Conservation (phyloP, 1,140 invertebrate species). For the Trichoplusia ni region DNA sequence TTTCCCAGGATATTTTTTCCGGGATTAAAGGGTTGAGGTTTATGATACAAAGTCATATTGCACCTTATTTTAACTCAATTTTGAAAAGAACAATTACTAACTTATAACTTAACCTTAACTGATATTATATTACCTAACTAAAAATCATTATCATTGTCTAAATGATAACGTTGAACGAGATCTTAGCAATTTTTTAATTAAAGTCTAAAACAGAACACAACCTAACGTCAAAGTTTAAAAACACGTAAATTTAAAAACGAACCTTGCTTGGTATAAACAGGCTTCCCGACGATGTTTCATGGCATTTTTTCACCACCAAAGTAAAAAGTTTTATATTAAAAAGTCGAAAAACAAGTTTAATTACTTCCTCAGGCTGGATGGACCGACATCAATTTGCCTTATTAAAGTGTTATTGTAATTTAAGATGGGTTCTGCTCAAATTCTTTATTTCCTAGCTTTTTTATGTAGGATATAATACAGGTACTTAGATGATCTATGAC, state of each 20-base stretch:
- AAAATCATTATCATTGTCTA: no score
- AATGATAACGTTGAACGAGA: no score
- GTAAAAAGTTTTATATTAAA: conserved; percentile 65
- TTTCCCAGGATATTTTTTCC: no score
- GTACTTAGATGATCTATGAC: no score
- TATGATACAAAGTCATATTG: no score
- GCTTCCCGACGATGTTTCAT: conserved; percentile 9
- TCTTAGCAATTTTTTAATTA: not conserved
- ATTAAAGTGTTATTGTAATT: conserved; percentile 48
- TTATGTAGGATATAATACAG: not conserved
- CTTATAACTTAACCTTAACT: not conserved
- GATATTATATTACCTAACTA: no score
- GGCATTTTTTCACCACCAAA: conserved; percentile 40
- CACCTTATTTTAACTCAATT: no score
- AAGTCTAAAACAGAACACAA: not conserved
- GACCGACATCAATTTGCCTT: conserved; percentile 45
- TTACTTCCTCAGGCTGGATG: conserved; percentile 47
- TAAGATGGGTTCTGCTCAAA: conserved; percentile 22
- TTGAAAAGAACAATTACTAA: not conserved
- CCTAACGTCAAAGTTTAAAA: not conserved
- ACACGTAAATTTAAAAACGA: conserved; percentile 46
- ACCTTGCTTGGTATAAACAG: conserved; percentile 63
- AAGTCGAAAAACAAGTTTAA: conserved; percentile 70
- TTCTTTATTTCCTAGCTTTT: not conserved
- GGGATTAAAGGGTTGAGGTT: no score